Evolutionary conservation across 2,797 vertebrate genomes (phyloP).

Genomic region (Nannoperca obscura): DNA sequence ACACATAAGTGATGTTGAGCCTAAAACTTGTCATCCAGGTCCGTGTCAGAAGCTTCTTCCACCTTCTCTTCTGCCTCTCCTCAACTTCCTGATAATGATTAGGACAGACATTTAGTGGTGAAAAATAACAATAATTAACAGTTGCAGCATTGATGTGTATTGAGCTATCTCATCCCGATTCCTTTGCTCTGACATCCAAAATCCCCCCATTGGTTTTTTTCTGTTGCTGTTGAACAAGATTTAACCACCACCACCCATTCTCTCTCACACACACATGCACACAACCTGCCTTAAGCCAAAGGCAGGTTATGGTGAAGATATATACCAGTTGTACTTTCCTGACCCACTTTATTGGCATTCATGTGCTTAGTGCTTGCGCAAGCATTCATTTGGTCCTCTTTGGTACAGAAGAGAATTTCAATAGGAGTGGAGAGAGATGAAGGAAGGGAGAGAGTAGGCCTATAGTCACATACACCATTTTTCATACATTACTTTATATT

Average conservation of each 20-base stretch:
- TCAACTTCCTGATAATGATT: slow-evolving; percentile 61
- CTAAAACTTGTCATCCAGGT: slow-evolving; percentile 48
- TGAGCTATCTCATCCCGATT: slow-evolving; percentile 66
- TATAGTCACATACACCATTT: neutral
- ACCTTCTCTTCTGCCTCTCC: slow-evolving; percentile 29
- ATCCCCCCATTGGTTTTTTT: slow-evolving; percentile 74
- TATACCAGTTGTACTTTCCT: slow-evolving; percentile 58
- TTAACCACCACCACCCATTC: slow-evolving; percentile 31
- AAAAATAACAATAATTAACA: slow-evolving; percentile 76
- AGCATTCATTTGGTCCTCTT: slow-evolving; percentile 43
- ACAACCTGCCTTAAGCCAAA: slow-evolving; percentile 42
- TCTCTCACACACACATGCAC: slow-evolving; percentile 11
- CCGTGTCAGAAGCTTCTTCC: slow-evolving; percentile 30
- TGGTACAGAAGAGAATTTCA: slow-evolving; percentile 23
- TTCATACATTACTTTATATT: slow-evolving; percentile 50
- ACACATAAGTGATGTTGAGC: slow-evolving; percentile 50
- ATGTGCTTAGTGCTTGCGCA: slow-evolving; percentile 39
- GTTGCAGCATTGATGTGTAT: slow-evolving; percentile 72
- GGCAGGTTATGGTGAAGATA: slow-evolving; percentile 63
- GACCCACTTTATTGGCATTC: slow-evolving; percentile 64
- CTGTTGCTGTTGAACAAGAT: slow-evolving; percentile 65
- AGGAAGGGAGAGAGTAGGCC: slow-evolving; percentile 14
- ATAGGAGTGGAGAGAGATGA: slow-evolving; percentile 8
- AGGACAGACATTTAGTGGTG: slow-evolving; percentile 62
- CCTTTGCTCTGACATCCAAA: slow-evolving; percentile 73